phyloP scores from a whole-genome alignment of 2,888 invertebrate species.

The Augochlorella aurata region DNA sequence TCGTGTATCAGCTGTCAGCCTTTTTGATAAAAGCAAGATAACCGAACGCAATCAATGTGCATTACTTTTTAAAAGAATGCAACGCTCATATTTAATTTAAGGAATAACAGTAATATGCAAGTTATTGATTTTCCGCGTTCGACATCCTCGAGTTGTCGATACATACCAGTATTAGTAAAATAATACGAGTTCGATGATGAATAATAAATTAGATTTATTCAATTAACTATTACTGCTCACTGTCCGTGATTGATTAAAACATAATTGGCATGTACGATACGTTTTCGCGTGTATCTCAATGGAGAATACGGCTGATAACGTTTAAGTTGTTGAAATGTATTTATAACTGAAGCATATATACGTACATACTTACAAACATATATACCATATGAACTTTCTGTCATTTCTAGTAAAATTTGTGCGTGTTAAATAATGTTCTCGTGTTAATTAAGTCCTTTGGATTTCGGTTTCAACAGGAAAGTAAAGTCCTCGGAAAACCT shows the following conservation, averaged over 20 bases:
- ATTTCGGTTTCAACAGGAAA: neutral
- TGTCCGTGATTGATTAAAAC: slow-evolving; percentile 2
- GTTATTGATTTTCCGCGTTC: slow-evolving; percentile 38
- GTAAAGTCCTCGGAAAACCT: neutral
- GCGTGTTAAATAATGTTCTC: neutral
- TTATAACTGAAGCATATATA: neutral
- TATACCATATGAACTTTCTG: neutral
- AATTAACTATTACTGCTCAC: slow-evolving; percentile 26
- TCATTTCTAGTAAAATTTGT: neutral
- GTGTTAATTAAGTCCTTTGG: too few relatives aligned
- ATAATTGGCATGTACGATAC: neutral
- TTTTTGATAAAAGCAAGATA: slow-evolving; percentile 43
- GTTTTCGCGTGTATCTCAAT: neutral
- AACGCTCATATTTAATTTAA: slow-evolving; percentile 33
- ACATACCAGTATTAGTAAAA: neutral
- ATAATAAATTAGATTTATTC: slow-evolving; percentile 21
- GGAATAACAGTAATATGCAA: slow-evolving; percentile 4
- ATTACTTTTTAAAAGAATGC: slow-evolving; percentile 5
- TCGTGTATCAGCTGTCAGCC: slow-evolving; percentile 35
- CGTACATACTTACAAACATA: neutral
- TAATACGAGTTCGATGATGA: neutral
- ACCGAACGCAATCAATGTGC: slow-evolving; percentile 33
- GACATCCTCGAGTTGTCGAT: slow-evolving; percentile 4
- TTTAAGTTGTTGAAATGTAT: neutral
- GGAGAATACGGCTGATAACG: neutral